Base-by-base conservation (phyloP, 37 sponge, comb jelly and placozoan species). In the Ianthella basta region DNA sequence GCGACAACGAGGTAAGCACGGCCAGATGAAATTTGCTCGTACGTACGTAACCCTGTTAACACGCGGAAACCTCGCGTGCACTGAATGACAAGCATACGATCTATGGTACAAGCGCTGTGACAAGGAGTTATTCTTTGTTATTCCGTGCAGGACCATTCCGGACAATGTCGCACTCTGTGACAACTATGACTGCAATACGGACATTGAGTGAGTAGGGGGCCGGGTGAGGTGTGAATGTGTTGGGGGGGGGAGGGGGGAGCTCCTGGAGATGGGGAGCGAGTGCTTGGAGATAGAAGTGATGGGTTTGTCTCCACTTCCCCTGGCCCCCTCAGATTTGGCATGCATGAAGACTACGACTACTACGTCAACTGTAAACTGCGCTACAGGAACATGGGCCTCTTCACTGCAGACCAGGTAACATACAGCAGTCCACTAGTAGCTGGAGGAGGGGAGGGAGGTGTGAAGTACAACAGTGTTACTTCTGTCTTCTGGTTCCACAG, bases 271-370 rank as follows among this genome's bases (percentile, higher is more conserved):
- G 27, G 65, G 25, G 5, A 5, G 30, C 3, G 65, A 13, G 30
- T 13, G 30, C 8, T 3, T 30, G 25, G 5, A 10, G 50, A 8
- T 44, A 8, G 50, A 8, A 44, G 50, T 3, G 8, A 8, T 44
- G 50, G 8, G 50, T 44, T 3, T 44, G 50, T 44, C 50, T 44
- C 8, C 6, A 10, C 6, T 44, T 44, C 8, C 6, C 50, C 50
- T 44, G 50, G 3, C 50, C 35, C 16, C 39, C 32, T 82, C 41
- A 96, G 94, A 70, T 94, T 84, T 64, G 99, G 99, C 15, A 96
- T 99, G 99, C 95, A 99, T 78, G 99, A 99, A 86, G 60, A 77
- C 50, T 99, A 80, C 74, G 88, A 90, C 80, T 96, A 96, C 83
- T 99, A 99, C 92, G 68, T 82, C 50, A 85, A 91, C 80, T 99